A percentile compares a stretch with the other conserved stretches of the same genome.
Evolutionary conservation across 1,140 invertebrate genomes (phyloP).

Genomic region (Leptonema lineaticorne): DNA sequence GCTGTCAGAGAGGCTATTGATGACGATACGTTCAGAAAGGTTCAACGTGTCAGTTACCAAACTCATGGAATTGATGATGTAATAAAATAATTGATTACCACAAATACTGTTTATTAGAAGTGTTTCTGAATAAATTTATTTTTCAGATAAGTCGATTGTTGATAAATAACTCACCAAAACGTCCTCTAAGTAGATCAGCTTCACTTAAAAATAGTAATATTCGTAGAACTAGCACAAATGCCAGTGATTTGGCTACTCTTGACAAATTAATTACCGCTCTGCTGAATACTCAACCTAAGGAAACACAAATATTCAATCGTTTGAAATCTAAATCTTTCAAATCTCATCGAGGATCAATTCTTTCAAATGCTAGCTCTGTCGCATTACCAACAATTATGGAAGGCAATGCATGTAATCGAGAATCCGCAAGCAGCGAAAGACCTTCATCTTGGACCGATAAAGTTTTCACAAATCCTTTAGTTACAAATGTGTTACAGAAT

Average conservation of each 20-base stretch:
- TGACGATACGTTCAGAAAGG: constrained; percentile 68
- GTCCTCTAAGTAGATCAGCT: constrained; percentile 29
- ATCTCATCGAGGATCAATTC: constrained; percentile 46
- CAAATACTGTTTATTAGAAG: no score
- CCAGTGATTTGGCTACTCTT: constrained; percentile 50
- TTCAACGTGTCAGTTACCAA: constrained; percentile 69
- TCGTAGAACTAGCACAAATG: constrained; percentile 41
- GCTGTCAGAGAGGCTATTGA: constrained; percentile 67
- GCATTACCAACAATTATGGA: constrained; percentile 36
- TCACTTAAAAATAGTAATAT: constrained; percentile 24
- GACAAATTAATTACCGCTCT: constrained; percentile 53
- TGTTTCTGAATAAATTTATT: no score
- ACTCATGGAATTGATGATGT: constrained; percentile 67
- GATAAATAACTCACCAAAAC: constrained; percentile 40
- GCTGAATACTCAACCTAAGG: constrained; percentile 43
- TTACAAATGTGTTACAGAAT: constrained; percentile 26
- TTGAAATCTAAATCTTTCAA: constrained; percentile 47
- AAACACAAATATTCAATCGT: constrained; percentile 36
- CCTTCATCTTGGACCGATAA: constrained; percentile 33
- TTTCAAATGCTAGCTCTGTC: constrained; percentile 32
- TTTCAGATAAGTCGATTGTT: constrained; percentile 39
- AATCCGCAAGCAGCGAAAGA: constrained; percentile 25
- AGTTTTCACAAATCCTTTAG: constrained; percentile 30
- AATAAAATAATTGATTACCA: no score
- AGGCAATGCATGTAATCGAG: constrained; percentile 25